Percentiles rank a stretch among this genome's conserved stretches.
These are phyloP conservation scores for Watersipora subatra DNA, from an alignment of 1,140 invertebrate genomes.

Conservation along the genomic window DNA sequence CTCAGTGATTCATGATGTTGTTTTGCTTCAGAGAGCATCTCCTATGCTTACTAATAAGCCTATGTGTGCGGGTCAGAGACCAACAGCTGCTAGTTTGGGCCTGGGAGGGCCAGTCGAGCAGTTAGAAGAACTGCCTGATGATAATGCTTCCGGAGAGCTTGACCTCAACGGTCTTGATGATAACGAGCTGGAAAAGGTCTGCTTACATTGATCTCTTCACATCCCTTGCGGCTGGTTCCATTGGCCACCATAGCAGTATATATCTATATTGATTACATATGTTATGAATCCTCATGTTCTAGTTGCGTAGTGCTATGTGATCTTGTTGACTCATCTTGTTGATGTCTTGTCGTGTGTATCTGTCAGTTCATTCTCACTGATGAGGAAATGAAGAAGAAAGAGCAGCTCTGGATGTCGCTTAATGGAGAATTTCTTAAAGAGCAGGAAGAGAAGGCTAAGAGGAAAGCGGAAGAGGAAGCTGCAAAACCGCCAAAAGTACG, in stretches of 20 bases:
- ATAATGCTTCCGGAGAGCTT: slow-evolving; percentile 50
- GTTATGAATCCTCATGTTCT: no score
- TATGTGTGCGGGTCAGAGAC: slow-evolving; percentile 15
- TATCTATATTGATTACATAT: no score
- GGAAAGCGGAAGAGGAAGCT: slow-evolving; percentile 44
- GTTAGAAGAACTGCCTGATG: slow-evolving; percentile 11
- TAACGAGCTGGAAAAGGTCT: slow-evolving; percentile 61
- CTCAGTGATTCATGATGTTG: no score
- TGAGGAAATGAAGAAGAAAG: slow-evolving; percentile 63
- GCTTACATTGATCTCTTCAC: no score
- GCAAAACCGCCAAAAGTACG: slow-evolving; percentile 10
- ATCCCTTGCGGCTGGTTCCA: slow-evolving; percentile 2
- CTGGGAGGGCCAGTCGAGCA: slow-evolving; percentile 33
- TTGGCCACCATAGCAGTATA: no score
- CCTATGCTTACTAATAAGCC: no score
- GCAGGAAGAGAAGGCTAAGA: slow-evolving; percentile 47
- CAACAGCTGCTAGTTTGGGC: slow-evolving; percentile 37
- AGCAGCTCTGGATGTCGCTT: slow-evolving; percentile 64
- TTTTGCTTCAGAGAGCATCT: no score
- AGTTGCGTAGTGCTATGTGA: no score
- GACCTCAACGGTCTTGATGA: slow-evolving; percentile 69
- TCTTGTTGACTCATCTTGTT: no score
- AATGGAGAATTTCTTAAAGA: slow-evolving; percentile 70
- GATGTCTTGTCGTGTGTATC: no score
- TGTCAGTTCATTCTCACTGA: slow-evolving; percentile 63